Conservation (phyloP, 2,888 invertebrate genomes). For the Timema cristinae region DNA sequence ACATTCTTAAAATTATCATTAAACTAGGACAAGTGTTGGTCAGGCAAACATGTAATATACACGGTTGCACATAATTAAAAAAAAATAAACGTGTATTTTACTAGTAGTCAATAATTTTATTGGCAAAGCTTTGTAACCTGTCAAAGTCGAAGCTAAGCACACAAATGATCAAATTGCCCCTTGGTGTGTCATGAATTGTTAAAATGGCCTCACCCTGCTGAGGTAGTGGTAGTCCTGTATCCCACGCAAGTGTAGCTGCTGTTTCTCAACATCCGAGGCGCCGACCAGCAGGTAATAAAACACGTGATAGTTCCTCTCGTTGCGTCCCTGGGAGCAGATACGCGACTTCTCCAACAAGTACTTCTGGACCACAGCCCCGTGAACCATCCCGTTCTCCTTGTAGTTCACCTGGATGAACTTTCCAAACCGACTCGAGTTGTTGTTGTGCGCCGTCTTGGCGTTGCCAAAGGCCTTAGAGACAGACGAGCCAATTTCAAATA, state of each 20-base stretch:
- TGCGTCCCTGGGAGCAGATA: conserved; percentile 89
- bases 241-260: conserved; percentile 74
- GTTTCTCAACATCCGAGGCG: conserved; percentile 77
- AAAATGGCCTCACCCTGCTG: conserved; percentile 56
- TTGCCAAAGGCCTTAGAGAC: conserved; percentile 78
- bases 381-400: conserved; percentile 97
- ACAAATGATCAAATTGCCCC: no score
- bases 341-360: conserved; percentile 93
- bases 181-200: background rate
- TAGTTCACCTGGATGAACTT: conserved; percentile 98
- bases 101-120: no score
- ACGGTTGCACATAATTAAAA: no score
- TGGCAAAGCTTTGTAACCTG: no score
- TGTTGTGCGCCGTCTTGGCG: conserved; percentile 95
- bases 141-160: no score
- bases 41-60: no score
- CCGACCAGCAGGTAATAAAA: conserved; percentile 94
- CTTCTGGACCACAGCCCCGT: conserved; percentile 96
- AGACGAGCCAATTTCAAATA: conserved; percentile 12
- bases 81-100: no score
- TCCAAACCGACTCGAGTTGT: conserved; percentile 95
- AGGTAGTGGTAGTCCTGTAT: conserved; percentile 89
- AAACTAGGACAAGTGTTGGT: no score
- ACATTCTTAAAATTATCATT: no score
- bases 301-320: conserved; percentile 95